phyloP scores from a whole-genome alignment of 2,888 invertebrate species.

The Cylloceria caligata region DNA sequence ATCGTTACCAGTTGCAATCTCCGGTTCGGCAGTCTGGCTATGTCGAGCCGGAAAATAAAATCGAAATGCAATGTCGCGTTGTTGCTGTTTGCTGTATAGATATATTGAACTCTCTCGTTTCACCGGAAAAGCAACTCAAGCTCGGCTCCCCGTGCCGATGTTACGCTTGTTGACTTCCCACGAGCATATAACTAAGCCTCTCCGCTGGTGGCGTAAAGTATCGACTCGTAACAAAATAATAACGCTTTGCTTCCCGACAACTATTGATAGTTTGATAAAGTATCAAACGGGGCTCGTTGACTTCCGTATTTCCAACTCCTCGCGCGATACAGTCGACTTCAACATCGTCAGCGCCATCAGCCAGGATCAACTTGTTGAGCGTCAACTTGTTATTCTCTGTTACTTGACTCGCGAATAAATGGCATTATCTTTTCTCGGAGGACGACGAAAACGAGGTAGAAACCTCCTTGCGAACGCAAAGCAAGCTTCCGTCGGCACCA shows the following conservation, averaged over 20 bases:
- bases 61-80: constrained; percentile 59
- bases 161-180: constrained; percentile 26
- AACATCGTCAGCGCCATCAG: constrained; percentile 1
- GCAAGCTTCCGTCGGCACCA: not conserved
- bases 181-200: constrained; percentile 13
- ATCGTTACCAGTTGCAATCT: constrained; percentile 68
- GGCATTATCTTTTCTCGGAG: constrained; percentile 54
- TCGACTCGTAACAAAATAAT: constrained; percentile 68
- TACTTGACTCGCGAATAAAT: constrained; percentile 46
- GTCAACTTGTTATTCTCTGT: constrained; percentile 48
- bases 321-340: not conserved
- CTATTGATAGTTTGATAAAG: constrained; percentile 57
- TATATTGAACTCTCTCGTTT: constrained; percentile 37
- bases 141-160: constrained; percentile 20
- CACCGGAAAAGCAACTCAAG: constrained; percentile 51
- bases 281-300: constrained; percentile 56
- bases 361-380: constrained; percentile 65
- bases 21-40: constrained; percentile 66
- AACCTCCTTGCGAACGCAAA: constrained; percentile 29
- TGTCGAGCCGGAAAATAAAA: constrained; percentile 66
- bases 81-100: not conserved
- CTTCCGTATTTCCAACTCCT: constrained; percentile 46
- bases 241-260: constrained; percentile 41
- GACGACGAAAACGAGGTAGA: constrained; percentile 12
- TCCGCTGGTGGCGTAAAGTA: constrained; percentile 55